Evolutionary conservation across 2,113 vertebrate species (phyloP).

Genomic region (Pedetes capensis): DNA sequence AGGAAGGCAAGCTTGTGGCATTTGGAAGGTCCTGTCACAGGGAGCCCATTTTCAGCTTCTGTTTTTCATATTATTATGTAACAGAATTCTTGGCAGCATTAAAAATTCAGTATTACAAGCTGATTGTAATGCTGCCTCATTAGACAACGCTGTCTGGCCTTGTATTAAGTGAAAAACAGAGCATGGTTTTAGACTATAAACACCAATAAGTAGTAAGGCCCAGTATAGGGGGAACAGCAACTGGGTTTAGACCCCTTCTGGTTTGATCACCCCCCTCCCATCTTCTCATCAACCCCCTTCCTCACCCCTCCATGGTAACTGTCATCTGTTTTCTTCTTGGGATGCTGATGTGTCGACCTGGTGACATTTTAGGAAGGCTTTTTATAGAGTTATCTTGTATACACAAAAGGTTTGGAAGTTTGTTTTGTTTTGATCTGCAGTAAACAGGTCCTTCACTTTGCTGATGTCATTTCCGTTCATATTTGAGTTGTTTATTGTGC

Average conservation of each 20-base stretch:
- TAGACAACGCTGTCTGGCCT: slow-evolving; percentile 85
- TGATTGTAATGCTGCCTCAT: slow-evolving; percentile 87
- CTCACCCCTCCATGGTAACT: background rate
- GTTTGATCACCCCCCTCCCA: background rate
- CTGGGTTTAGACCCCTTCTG: slow-evolving; percentile 61
- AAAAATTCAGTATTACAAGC: slow-evolving; percentile 88
- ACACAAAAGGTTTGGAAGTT: slow-evolving; percentile 78
- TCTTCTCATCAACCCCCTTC: background rate
- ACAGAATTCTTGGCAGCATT: slow-evolving; percentile 85
- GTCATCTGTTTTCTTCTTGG: slow-evolving; percentile 56
- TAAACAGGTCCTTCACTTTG: slow-evolving; percentile 78
- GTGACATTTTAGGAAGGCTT: slow-evolving; percentile 72
- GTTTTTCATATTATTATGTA: slow-evolving; percentile 87
- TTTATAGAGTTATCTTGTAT: slow-evolving; percentile 77
- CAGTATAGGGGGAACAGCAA: slow-evolving; percentile 49
- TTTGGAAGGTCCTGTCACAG: slow-evolving; percentile 48
- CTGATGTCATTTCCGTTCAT: slow-evolving; percentile 83
- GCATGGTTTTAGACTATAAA: slow-evolving; percentile 79
- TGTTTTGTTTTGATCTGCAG: slow-evolving; percentile 79
- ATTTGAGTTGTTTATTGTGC: slow-evolving; percentile 78
- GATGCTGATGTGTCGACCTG: slow-evolving; percentile 60
- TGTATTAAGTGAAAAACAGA: slow-evolving; percentile 77
- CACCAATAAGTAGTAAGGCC: slow-evolving; percentile 79
- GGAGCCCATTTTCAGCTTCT: slow-evolving; percentile 68
- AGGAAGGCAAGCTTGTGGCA: background rate